Evolutionary conservation across 2,888 invertebrate species (phyloP).

Genomic region (Caenorhabditis macrosperma): DNA sequence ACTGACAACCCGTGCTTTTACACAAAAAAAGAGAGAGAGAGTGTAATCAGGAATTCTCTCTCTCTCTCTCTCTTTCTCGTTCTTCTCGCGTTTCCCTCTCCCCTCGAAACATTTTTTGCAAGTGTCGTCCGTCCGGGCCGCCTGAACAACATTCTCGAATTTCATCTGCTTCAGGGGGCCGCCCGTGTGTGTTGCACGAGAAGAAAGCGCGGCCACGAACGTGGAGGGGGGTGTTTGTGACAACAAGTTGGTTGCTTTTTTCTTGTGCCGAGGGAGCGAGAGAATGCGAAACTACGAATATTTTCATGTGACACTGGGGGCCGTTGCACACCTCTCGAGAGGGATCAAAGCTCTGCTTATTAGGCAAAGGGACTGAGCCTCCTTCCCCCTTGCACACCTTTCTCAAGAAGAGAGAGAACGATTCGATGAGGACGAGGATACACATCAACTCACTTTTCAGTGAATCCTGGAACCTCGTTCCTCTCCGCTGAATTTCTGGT

Average conservation of each 20-base stretch:
- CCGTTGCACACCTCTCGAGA: slow-evolving; percentile 1
- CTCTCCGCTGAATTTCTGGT: too few species aligned
- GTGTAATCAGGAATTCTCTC: slow-evolving; percentile 1
- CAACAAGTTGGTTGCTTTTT: neutral
- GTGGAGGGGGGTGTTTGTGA: neutral
- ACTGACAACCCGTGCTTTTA: neutral
- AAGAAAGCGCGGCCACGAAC: neutral
- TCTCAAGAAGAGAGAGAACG: neutral
- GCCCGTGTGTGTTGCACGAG: neutral
- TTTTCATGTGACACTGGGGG: neutral
- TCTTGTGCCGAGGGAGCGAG: too few species aligned
- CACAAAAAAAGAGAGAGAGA: neutral
- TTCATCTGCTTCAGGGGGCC: neutral
- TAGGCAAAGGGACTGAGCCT: neutral
- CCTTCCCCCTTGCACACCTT: neutral
- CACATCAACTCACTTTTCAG: too few species aligned
- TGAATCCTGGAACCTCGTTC: too few species aligned
- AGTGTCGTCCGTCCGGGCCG: too few species aligned
- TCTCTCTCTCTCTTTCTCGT: neutral
- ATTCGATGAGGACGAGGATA: too few species aligned
- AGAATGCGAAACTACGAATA: neutral
- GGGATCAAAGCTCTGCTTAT: neutral
- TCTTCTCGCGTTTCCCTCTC: neutral
- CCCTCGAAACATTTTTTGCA: neutral
- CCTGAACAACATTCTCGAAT: neutral